Conservation (phyloP, 2,797 vertebrate species). For the Hippocampus kuda region DNA sequence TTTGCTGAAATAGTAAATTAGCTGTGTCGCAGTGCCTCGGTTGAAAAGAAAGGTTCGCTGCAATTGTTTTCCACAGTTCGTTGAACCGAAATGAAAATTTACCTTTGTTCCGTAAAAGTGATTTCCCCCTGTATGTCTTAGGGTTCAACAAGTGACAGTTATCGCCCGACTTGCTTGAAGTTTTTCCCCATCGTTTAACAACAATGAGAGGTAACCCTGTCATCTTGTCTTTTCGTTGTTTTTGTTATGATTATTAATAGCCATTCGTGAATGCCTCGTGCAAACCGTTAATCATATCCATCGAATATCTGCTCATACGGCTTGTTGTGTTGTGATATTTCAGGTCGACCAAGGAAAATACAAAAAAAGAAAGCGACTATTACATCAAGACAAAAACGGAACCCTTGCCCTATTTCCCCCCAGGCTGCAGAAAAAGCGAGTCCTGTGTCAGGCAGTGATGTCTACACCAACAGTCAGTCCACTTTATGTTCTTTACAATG, state of each 20-base stretch:
- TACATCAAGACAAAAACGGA: background rate
- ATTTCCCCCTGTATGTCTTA: background rate
- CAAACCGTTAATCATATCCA: no score
- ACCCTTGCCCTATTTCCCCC: background rate
- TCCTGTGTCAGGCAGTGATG: background rate
- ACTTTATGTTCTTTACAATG: background rate
- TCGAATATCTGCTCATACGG: background rate
- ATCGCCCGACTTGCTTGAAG: slow-evolving; percentile 4
- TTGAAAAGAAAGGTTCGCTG: background rate
- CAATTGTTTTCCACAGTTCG: background rate
- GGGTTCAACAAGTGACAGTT: background rate
- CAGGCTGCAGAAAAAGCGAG: slow-evolving; percentile 8
- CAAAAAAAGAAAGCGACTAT: slow-evolving; percentile 19
- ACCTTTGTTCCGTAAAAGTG: background rate
- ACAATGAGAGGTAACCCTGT: slow-evolving; percentile 36
- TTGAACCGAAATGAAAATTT: background rate
- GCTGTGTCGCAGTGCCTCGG: no score
- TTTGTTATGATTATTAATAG: background rate
- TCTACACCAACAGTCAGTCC: background rate
- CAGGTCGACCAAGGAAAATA: slow-evolving; percentile 31
- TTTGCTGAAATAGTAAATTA: background rate
- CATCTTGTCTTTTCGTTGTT: background rate
- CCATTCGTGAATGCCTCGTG: background rate
- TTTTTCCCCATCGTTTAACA: background rate
- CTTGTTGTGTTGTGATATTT: slow-evolving; percentile 2